Evolutionary conservation across 2,888 invertebrate genomes (phyloP), one percentile per base, ranked within the genome.

Genomic region (Mystacides longicornis): DNA sequence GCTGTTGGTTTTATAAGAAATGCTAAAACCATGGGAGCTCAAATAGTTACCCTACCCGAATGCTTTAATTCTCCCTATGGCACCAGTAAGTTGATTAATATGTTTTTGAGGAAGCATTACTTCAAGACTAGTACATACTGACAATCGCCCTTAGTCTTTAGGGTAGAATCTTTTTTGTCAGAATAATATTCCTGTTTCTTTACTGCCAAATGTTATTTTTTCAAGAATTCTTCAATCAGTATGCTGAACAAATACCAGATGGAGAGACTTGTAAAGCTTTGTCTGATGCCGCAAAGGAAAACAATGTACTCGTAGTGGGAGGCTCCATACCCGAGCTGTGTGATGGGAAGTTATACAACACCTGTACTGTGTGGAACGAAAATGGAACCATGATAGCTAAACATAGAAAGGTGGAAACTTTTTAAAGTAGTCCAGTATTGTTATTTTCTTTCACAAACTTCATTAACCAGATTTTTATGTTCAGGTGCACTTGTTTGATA

Each of bases 51-150:
- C 1, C 67, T 87, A 27, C 86, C 86, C 0, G 97, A 97, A 72
- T 95, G 93, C 68, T 97, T 96, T 67, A 97, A 96, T 69, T 89
- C 90, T 16, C 96, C 96, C 0, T 96, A 96, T 71, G 96, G 95
- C 54, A 87, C 87, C 49, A 79, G 85, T 85, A 71, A 72, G 66
- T 18, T 37, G 50, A 23, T 3, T 49, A 20, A 27, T 27, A 7
- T 27, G 27, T 27, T 7, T 27, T 27, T 5, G 11, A 27, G n/a
- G n/a, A n/a, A n/a, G n/a, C n/a, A n/a, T n/a, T n/a, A n/a, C n/a
- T n/a, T n/a, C n/a, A n/a, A n/a, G n/a, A n/a, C 16, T 23, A 23
- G 18, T 45, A 16, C 2, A 45, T 45, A 45, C 19, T 42, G 19
- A 43, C 14, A 43, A 43, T 43, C 43, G 19, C 14, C 43, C 19